Percentiles rank a stretch among this genome's conserved stretches.
Conservation (phyloP, 2,113 vertebrate species). For the Equus quagga region DNA sequence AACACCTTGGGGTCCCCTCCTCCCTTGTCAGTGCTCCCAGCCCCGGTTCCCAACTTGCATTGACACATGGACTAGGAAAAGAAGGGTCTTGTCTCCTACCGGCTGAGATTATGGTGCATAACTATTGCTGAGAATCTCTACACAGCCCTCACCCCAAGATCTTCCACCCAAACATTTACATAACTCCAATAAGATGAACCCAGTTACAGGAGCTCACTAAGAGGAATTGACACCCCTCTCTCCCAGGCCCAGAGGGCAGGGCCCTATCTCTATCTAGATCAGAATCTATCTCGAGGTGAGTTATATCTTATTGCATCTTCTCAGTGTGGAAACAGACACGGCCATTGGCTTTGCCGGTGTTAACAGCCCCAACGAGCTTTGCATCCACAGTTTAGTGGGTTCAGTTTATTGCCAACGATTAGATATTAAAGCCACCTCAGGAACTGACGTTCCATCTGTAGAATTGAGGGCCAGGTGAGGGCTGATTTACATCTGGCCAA, state of each 20-base stretch:
- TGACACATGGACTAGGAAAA: not conserved
- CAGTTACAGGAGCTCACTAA: conserved; percentile 5
- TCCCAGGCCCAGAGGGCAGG: conserved; percentile 48
- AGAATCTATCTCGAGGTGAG: not conserved
- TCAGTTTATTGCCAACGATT: conserved; percentile 48
- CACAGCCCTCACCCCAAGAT: not conserved
- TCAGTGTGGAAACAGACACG: not conserved
- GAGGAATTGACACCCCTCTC: not conserved
- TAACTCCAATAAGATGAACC: conserved; percentile 58
- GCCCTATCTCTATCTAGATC: not conserved
- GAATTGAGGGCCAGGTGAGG: not conserved
- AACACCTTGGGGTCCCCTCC: not conserved
- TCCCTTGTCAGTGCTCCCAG: not conserved
- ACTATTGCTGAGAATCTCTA: conserved; percentile 49
- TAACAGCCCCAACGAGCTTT: conserved; percentile 14
- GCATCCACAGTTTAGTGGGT: not conserved
- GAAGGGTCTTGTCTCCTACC: not conserved
- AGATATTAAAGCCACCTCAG: conserved; percentile 49
- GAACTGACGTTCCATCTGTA: not conserved
- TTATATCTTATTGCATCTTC: not conserved
- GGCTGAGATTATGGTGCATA: conserved; percentile 50
- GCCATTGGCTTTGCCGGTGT: conserved; percentile 54
- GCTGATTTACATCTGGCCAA: not conserved
- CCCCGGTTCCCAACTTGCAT: not conserved
- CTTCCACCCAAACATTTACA: conserved; percentile 34